Conservation (phyloP, 2,888 invertebrate genomes). For the Rosalia funebris region DNA sequence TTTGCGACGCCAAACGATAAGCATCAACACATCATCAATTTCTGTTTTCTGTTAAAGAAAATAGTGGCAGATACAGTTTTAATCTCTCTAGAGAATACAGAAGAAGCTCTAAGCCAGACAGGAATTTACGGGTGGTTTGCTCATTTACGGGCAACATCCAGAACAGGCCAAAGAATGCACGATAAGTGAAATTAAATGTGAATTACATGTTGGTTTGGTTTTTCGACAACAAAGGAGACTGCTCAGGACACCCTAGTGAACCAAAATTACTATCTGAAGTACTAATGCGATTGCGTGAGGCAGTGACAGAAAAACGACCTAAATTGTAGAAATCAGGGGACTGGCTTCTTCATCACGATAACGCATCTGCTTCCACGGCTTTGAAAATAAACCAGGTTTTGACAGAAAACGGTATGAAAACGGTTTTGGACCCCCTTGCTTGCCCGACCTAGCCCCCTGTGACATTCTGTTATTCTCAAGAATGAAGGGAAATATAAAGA, state of each 20-base stretch:
- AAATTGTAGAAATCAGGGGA: background rate
- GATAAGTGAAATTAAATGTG: background rate
- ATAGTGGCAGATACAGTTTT: too few relatives aligned
- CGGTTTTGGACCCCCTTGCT: background rate
- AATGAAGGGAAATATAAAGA: background rate
- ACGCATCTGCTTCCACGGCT: background rate
- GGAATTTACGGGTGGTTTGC: too few relatives aligned
- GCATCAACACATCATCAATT: too few relatives aligned
- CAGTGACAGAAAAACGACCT: background rate
- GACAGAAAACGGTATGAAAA: background rate
- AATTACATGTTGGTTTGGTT: background rate
- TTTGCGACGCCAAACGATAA: too few relatives aligned
- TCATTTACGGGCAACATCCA: too few relatives aligned
- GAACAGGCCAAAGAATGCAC: background rate
- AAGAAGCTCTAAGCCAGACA: too few relatives aligned
- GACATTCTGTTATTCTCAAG: background rate
- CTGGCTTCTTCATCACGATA: background rate
- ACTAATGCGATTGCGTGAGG: background rate
- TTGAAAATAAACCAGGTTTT: background rate
- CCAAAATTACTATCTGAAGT: background rate
- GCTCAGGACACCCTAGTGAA: background rate
- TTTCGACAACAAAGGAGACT: background rate
- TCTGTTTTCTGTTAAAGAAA: too few relatives aligned
- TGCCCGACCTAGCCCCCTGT: background rate
- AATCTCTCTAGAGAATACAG: too few relatives aligned